These are phyloP conservation scores for Protobothrops mucrosquamatus DNA, from an alignment of 2,113 vertebrate species.

Conservation along the genomic window DNA sequence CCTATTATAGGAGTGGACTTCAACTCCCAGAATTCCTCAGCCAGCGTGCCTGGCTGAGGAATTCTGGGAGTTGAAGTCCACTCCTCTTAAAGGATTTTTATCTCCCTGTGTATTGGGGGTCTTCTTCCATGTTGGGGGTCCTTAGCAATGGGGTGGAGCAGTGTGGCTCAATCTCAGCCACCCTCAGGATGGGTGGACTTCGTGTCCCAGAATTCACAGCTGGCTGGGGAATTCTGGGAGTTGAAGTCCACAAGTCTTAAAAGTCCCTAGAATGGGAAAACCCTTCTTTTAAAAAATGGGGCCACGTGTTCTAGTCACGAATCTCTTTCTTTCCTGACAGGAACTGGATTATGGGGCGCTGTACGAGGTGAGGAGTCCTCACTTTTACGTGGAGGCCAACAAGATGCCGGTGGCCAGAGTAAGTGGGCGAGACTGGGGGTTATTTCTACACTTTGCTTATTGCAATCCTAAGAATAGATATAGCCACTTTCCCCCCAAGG, in stretches of 20 bases:
- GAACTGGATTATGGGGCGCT: conserved; percentile 85
- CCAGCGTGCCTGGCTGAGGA: too few species aligned
- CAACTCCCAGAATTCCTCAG: too few species aligned
- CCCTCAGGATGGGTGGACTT: too few species aligned
- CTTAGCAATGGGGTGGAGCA: too few species aligned
- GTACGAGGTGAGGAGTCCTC: conserved; percentile 82
- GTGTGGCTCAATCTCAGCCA: too few species aligned
- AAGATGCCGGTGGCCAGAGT: conserved; percentile 86
- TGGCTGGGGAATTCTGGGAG: neutral
- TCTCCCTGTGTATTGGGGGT: neutral
- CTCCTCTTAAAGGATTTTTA: too few species aligned
- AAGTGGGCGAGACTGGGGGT: conserved; percentile 18
- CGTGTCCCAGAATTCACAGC: too few species aligned
- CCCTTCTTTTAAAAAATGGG: neutral
- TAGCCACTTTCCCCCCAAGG: neutral
- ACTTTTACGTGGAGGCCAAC: conserved; percentile 87
- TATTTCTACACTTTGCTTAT: neutral
- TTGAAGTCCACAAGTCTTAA: neutral
- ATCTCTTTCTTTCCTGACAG: conserved; percentile 51
- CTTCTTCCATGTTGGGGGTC: neutral
- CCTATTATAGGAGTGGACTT: too few species aligned
- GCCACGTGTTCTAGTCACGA: neutral
- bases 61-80: too few species aligned
- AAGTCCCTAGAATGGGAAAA: neutral
- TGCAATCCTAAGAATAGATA: too few species aligned